Evolutionary conservation across 1,140 invertebrate species (phyloP), one percentile per base, ranked within the genome.

Genomic region (Macrobrachium rosenbergii): DNA sequence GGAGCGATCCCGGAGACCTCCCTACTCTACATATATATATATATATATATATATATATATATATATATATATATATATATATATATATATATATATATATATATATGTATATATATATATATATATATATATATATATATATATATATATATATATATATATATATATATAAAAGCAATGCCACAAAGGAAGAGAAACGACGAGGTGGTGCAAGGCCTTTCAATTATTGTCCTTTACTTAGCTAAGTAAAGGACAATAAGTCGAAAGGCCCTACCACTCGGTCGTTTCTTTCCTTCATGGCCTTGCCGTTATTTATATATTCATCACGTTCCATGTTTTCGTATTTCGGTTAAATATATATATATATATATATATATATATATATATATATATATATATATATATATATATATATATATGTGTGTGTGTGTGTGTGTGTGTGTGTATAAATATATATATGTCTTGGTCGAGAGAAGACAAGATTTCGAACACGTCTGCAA

Each of bases 31-130:
- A 52, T 52, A 52, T 6, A 52, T 52, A 52, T 52, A 52, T 19
- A 69, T 69, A 69, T 69, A 69, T 69, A 69, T 69, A 69, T 69
- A 69, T 69, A 69, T 69, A 69, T 69, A 69, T 69, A 69, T 69
- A 69, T 69, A 69, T 69, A 69, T 69, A 69, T 19, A 69, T 69
- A 69, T 69, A 69, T 69, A 69, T 69, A 69, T 69, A 69, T 69
- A 69, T 69, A 69, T 69, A 69, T 69, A 69, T 69, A 69, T n/a
- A 69, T n/a, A 69, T 69, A 69, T 69, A 69, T 69, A 69, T 69
- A 69, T 69, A n/a, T 69, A 69, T 69, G 28, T 69, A 69, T 69
- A n/a, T 69, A 69, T 69, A 69, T 69, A 69, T n/a, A 69, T 69
- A 69, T 69, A 69, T 69, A 69, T 69, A n/a, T 69, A 69, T 69